Evolutionary conservation across 1,140 invertebrate genomes (phyloP).

Genomic region (Cherax quadricarinatus): DNA sequence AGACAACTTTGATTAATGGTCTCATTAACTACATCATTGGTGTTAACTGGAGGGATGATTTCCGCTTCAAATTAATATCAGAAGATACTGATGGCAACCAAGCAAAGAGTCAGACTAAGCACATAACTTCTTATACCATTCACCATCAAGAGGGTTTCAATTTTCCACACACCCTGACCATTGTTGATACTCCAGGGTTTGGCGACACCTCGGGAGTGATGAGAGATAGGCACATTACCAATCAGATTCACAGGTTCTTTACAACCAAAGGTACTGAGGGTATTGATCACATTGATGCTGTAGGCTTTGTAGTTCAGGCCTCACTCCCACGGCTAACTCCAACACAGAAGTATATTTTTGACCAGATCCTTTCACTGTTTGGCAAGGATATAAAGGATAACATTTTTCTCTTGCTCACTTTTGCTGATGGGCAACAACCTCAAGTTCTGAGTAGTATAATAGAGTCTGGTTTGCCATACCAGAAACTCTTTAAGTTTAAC

Average conservation of each 20-base stretch:
- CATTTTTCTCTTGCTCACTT: conserved; percentile 35
- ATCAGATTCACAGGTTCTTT: conserved; percentile 16
- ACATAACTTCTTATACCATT: conserved; percentile 29
- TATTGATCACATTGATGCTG: conserved; percentile 44
- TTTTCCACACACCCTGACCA: conserved; percentile 33
- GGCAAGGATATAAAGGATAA: conserved; percentile 39
- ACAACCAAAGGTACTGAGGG: conserved; percentile 22
- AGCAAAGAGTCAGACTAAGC: conserved; percentile 27
- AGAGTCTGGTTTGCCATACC: conserved; percentile 3
- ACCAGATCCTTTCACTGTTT: conserved; percentile 36
- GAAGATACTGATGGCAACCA: not conserved
- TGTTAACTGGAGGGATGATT: conserved; percentile 24
- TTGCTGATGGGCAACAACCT: conserved; percentile 50
- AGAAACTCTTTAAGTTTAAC: conserved; percentile 37
- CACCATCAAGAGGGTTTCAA: conserved; percentile 16
- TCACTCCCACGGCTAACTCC: conserved; percentile 30
- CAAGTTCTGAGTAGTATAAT: conserved; percentile 13
- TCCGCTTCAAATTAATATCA: conserved; percentile 29
- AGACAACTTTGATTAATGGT: not conserved
- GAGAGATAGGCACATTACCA: conserved; percentile 34
- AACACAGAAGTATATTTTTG: conserved; percentile 42
- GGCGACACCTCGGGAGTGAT: conserved; percentile 44
- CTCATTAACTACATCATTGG: conserved; percentile 37
- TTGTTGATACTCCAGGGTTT: conserved; percentile 47
- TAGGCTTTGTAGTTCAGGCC: conserved; percentile 46